Evolutionary conservation across 2,888 invertebrate species (phyloP), one percentile per base, ranked within the genome.

Genomic region (Elegia similella): DNA sequence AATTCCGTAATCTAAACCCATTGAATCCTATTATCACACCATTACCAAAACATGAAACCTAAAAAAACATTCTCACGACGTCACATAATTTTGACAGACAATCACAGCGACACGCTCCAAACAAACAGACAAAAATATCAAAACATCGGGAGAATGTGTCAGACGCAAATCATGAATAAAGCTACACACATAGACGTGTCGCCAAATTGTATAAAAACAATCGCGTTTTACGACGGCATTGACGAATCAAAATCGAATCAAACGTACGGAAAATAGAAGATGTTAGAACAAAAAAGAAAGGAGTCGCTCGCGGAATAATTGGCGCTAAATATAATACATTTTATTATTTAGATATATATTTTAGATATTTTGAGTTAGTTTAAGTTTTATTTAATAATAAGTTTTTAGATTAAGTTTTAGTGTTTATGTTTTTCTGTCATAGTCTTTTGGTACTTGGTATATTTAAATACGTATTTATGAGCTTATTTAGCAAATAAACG

Each of bases 201-300:
- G 76, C 83, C 78, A 82, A 86, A 88, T 88, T 88, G 87, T 89
- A 86, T 86, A 88, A 90, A 90, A 89, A 90, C 89, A 90, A 88
- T 88, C 80, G 85, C 73, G 75, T 76, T 88, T 87, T 88, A 86
- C 85, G 83, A 85, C 78, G 84, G 82, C 84, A 86, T 89, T 88
- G 84, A 87, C 86, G 78, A 84, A 88, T 88, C 88, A 83, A 84
- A 78, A 80, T 84, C 81, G 84, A 86, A 87, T 87, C 85, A 84
- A 83, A 87, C 83, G 82, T 76, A 82, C 83, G 82, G 83, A 55
- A 85, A 84, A 87, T 87, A 86, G 85, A 88, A 88, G 86, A 86
- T 77, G 77, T 76, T 72, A 46, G 73, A 60, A 73, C 66, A 74
- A 59, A 1, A 61, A 65, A 65, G 52, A 38, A 23, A 16, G 56